Percentiles rank a stretch among this genome's conserved stretches.
These are phyloP conservation scores for Merodon equestris DNA, from an alignment of 2,888 invertebrate genomes.

Conservation along the genomic window DNA sequence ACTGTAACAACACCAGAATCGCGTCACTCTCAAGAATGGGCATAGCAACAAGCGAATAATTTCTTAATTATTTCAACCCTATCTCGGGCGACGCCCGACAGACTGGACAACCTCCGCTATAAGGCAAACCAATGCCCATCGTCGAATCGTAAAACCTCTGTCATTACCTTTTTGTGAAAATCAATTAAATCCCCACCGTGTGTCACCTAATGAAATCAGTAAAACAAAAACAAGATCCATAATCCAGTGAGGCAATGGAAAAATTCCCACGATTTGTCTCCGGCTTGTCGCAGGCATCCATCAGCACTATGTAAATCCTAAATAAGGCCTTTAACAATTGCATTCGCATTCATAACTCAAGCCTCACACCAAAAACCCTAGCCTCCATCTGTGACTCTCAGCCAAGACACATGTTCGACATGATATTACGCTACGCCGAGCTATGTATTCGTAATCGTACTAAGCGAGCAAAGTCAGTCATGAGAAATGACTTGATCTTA, in stretches of 20 bases:
- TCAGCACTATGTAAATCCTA: constrained; percentile 63
- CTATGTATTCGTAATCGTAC: constrained; percentile 47
- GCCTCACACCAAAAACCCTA: not conserved
- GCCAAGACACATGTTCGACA: constrained; percentile 52
- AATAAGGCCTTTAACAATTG: constrained; percentile 67
- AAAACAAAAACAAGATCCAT: constrained; percentile 3
- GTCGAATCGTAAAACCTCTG: too few relatives aligned
- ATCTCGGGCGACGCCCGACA: too few relatives aligned
- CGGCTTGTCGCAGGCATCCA: constrained; percentile 68
- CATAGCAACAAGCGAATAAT: too few relatives aligned
- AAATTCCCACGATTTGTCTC: constrained; percentile 77
- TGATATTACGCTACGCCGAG: constrained; percentile 44
- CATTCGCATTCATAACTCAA: constrained; percentile 31
- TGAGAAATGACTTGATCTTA: constrained; percentile 42
- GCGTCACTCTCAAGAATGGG: too few relatives aligned
- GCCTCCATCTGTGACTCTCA: not conserved
- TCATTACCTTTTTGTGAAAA: not conserved
- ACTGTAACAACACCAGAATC: too few relatives aligned
- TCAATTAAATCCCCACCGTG: constrained; percentile 8
- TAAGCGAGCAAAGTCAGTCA: constrained; percentile 18
- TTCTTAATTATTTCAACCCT: too few relatives aligned
- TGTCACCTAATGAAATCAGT: constrained; percentile 21
- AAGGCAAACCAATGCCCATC: too few relatives aligned
- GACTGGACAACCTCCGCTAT: too few relatives aligned
- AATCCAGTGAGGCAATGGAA: constrained; percentile 15